Evolutionary conservation across 1,140 invertebrate species (phyloP).

Genomic region (Drosophila mauritiana): DNA sequence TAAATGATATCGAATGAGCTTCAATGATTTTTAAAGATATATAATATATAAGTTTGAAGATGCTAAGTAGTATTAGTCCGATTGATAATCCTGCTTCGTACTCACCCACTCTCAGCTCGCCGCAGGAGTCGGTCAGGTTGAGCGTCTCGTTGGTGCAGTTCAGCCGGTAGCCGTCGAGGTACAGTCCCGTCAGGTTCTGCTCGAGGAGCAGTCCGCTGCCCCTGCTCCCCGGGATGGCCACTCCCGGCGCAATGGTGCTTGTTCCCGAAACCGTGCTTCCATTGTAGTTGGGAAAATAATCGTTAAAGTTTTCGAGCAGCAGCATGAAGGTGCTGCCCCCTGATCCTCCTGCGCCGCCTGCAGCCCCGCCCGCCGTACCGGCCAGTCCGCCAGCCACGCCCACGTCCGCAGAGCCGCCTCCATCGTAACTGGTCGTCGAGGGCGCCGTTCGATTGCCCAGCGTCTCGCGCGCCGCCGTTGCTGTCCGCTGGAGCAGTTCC

Average conservation of each 20-base stretch:
- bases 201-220: slow-evolving; percentile 43
- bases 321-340: slow-evolving; percentile 85
- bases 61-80: too few relatives aligned
- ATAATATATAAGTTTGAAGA: too few relatives aligned
- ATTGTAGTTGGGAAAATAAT: slow-evolving; percentile 86
- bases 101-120: slow-evolving; percentile 68
- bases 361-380: slow-evolving; percentile 10
- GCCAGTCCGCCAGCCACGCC: background rate
- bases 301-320: slow-evolving; percentile 87
- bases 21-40: too few relatives aligned
- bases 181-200: slow-evolving; percentile 69
- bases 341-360: background rate
- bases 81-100: background rate
- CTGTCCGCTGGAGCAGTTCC: slow-evolving; percentile 60
- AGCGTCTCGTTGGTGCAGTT: slow-evolving; percentile 71
- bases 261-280: slow-evolving; percentile 73
- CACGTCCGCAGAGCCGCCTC: slow-evolving; percentile 6
- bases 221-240: slow-evolving; percentile 7
- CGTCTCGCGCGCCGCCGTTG: slow-evolving; percentile 32
- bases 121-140: slow-evolving; percentile 63
- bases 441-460: slow-evolving; percentile 40
- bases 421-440: slow-evolving; percentile 19
- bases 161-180: slow-evolving; percentile 60
- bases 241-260: slow-evolving; percentile 32
- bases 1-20: too few relatives aligned